Evolutionary conservation across 2,113 vertebrate genomes (phyloP).

Genomic region (Oncorhynchus clarkii): DNA sequence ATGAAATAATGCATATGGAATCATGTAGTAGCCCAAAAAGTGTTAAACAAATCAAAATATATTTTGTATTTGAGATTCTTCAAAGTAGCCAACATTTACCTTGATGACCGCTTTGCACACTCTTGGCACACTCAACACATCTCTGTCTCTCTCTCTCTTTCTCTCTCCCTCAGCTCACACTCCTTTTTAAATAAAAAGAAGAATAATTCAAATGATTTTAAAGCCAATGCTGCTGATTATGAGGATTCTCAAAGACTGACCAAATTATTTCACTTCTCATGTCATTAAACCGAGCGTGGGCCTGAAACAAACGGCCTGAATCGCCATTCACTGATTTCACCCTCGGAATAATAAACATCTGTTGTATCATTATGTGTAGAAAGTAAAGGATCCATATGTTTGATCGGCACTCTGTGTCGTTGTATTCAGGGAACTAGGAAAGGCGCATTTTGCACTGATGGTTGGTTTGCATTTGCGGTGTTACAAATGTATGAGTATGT

Average conservation of each 20-base stretch:
- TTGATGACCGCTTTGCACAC: too few relatives aligned
- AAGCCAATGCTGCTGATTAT: slow-evolving; percentile 58
- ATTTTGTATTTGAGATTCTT: too few relatives aligned
- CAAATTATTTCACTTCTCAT: slow-evolving; percentile 53
- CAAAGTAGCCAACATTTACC: too few relatives aligned
- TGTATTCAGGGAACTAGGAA: slow-evolving; percentile 59
- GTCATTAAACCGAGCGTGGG: slow-evolving; percentile 16
- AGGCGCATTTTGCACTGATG: slow-evolving; percentile 63
- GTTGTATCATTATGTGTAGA: slow-evolving; percentile 66
- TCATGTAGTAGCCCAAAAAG: too few relatives aligned
- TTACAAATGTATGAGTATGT: slow-evolving; percentile 55
- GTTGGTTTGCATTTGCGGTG: slow-evolving; percentile 63
- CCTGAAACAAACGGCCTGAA: slow-evolving; percentile 64
- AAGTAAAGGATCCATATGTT: slow-evolving; percentile 64
- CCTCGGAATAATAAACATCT: slow-evolving; percentile 67
- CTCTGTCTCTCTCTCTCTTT: slow-evolving; percentile 37
- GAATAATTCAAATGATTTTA: slow-evolving; percentile 72
- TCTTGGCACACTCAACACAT: slow-evolving; percentile 37
- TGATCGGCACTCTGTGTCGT: slow-evolving; percentile 28
- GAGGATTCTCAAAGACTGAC: slow-evolving; percentile 60
- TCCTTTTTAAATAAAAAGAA: slow-evolving; percentile 62
- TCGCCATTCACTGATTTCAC: slow-evolving; percentile 65
- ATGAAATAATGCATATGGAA: too few relatives aligned
- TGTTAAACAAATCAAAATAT: too few relatives aligned
- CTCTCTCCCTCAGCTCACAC: slow-evolving; percentile 14